A percentile compares a stretch with the other conserved stretches of the same genome.
phyloP scores from a whole-genome alignment of 2,113 vertebrate species.

The Periophthalmus modestus region DNA sequence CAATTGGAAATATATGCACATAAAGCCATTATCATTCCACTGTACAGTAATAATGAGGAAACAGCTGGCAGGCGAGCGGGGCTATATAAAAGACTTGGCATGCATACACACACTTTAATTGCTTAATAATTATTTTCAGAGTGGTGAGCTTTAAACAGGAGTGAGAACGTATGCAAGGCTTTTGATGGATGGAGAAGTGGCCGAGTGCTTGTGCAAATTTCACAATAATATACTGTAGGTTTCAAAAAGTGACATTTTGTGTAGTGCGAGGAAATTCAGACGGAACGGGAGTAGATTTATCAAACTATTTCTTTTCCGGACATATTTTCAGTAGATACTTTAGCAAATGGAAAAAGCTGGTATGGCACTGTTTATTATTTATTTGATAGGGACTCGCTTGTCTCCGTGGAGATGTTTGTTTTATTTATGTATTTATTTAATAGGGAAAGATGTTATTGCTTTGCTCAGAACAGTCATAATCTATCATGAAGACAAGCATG shows the following conservation, averaged over 20 bases:
- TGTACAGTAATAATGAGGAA: slow-evolving; percentile 15
- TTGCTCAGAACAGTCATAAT: too few relatives aligned
- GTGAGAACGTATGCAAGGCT: not conserved
- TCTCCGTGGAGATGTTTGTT: too few relatives aligned
- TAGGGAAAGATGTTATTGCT: too few relatives aligned
- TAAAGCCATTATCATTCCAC: not conserved
- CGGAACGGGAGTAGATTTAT: not conserved
- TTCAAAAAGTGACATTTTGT: not conserved
- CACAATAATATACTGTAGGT: not conserved
- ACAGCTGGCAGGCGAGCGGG: slow-evolving; percentile 36
- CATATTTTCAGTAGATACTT: too few relatives aligned
- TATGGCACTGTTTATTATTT: too few relatives aligned
- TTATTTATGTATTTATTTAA: too few relatives aligned
- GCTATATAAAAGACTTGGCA: slow-evolving; percentile 25
- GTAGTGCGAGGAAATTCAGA: not conserved
- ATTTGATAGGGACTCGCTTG: too few relatives aligned
- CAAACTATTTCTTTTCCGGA: too few relatives aligned
- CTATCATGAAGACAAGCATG: too few relatives aligned
- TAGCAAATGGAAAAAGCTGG: too few relatives aligned
- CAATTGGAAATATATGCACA: not conserved
- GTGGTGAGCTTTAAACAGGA: not conserved
- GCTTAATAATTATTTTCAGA: slow-evolving; percentile 30
- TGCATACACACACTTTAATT: slow-evolving; percentile 23
- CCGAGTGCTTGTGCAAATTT: not conserved
- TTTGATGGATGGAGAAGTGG: not conserved